A percentile compares a stretch with the other conserved stretches of the same genome.
phyloP scores from a whole-genome alignment of 2,888 invertebrate species.

The Trachelus troglodyta region DNA sequence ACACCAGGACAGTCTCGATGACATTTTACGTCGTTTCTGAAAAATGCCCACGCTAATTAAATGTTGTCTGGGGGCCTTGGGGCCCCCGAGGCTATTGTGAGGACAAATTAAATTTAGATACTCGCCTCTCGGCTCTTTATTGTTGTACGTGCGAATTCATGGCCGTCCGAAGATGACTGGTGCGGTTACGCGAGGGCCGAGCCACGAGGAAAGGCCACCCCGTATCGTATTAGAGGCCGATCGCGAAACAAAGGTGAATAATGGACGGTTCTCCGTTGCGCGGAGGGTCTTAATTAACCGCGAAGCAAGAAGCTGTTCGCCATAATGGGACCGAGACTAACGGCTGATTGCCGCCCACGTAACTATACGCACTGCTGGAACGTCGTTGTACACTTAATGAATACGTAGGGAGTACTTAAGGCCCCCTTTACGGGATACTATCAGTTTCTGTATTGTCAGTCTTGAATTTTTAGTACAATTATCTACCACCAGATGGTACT shows the following conservation, averaged over 20 bases:
- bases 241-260: slow-evolving; percentile 36
- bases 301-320: slow-evolving; percentile 39
- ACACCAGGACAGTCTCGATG: background rate
- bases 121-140: background rate
- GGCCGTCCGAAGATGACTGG: background rate
- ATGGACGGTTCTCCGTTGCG: slow-evolving; percentile 29
- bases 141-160: background rate
- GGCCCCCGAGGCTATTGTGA: background rate
- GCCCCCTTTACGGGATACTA: background rate
- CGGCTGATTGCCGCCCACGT: slow-evolving; percentile 47
- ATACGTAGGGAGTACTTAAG: background rate
- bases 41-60: background rate
- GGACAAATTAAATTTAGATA: background rate
- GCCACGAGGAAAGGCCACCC: background rate
- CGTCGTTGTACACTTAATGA: background rate
- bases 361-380: slow-evolving; percentile 24
- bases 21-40: background rate
- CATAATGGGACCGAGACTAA: slow-evolving; percentile 37
- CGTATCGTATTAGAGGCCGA: slow-evolving; percentile 38
- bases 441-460: background rate
- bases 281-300: slow-evolving; percentile 50
- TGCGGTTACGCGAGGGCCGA: background rate
- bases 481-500: background rate
- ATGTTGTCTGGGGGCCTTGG: background rate
- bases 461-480: background rate